These are phyloP conservation scores for Eulemur albifrons DNA, from an alignment of 2,797 vertebrate species.

Conservation along the genomic window DNA sequence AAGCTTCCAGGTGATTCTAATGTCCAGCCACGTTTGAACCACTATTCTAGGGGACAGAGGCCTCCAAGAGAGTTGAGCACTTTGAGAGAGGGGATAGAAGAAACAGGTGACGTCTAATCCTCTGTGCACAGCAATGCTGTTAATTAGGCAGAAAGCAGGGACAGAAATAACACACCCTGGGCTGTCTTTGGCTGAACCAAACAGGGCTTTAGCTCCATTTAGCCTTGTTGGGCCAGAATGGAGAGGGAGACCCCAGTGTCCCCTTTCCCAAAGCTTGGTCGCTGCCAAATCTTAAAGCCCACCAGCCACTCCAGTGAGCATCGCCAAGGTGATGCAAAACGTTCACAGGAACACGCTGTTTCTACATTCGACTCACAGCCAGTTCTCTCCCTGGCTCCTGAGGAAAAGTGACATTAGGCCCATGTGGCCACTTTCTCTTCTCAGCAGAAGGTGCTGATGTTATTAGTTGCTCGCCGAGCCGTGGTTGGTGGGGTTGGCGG, in stretches of 20 bases:
- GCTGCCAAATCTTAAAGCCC: not conserved
- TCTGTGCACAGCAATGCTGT: not conserved
- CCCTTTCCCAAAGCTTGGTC: not conserved
- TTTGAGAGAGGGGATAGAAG: not conserved
- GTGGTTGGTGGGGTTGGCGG: rapidly evolving
- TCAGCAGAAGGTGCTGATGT: not conserved
- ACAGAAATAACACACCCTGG: not conserved
- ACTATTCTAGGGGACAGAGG: not conserved
- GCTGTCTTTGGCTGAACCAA: not conserved
- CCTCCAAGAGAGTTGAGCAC: not conserved
- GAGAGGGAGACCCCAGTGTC: not conserved
- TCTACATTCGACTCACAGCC: not conserved
- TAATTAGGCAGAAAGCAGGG: conserved; percentile 11
- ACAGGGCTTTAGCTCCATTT: not conserved
- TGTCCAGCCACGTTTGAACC: not conserved
- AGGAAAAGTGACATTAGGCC: not conserved
- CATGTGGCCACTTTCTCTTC: not conserved
- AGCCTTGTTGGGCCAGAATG: not conserved
- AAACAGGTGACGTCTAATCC: not conserved
- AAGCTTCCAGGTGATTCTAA: not conserved
- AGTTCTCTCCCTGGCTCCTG: not conserved
- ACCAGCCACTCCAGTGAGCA: not conserved
- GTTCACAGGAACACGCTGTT: not conserved
- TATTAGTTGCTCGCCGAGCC: rapidly evolving
- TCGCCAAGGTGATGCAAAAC: not conserved